Evolutionary conservation across 2,888 invertebrate genomes (phyloP).

Genomic region (Thecocarcelia acutangulata): DNA sequence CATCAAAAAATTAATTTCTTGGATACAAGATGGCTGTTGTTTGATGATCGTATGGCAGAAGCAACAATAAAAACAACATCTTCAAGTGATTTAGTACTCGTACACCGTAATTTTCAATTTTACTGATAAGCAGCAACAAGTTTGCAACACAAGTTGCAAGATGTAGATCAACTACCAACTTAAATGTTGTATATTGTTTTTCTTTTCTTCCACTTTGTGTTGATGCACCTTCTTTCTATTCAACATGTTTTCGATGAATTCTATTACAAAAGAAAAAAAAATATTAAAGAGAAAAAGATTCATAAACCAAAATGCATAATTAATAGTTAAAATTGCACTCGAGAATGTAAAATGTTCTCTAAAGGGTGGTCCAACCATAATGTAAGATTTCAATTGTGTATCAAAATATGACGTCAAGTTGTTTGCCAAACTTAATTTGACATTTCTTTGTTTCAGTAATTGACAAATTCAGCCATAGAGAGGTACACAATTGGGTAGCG

Average conservation of each 20-base stretch:
- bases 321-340: slow-evolving; percentile 62
- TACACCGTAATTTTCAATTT: slow-evolving; percentile 62
- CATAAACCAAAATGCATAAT: slow-evolving; percentile 68
- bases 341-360: slow-evolving; percentile 21
- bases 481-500: too few species aligned
- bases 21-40: slow-evolving; percentile 1
- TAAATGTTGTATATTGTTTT: slow-evolving; percentile 42
- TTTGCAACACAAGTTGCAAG: slow-evolving; percentile 59
- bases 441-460: too few species aligned
- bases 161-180: slow-evolving; percentile 67
- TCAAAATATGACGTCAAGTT: too few species aligned
- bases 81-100: slow-evolving; percentile 63
- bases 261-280: neutral
- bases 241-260: slow-evolving; percentile 29
- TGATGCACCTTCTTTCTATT: slow-evolving; percentile 13
- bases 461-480: too few species aligned
- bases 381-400: too few species aligned
- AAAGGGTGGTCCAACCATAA: too few species aligned
- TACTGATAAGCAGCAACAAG: slow-evolving; percentile 66
- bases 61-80: slow-evolving; percentile 10
- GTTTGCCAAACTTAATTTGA: too few species aligned
- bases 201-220: neutral
- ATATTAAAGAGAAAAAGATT: slow-evolving; percentile 21
- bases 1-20: neutral
- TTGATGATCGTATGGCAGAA: neutral